phyloP scores from a whole-genome alignment of 2,113 vertebrate genomes.

The Bubalus kerabau region DNA sequence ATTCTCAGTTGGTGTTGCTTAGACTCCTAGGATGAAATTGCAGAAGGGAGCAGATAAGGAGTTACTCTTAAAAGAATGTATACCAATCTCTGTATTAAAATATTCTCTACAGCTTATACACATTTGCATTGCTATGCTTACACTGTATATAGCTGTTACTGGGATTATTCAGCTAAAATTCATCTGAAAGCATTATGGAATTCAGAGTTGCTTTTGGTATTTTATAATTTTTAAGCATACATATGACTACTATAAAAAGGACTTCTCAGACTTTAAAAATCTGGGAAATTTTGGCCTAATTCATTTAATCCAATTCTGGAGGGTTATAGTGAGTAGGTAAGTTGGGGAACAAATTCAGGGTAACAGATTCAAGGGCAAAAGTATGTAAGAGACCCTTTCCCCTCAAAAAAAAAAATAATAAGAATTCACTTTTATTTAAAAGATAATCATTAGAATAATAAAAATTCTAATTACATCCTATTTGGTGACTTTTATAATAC shows the following conservation, averaged over 20 bases:
- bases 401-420: background rate
- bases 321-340: background rate
- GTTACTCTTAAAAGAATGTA: background rate
- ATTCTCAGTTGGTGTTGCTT: background rate
- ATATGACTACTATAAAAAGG: background rate
- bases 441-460: background rate
- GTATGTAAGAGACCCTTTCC: background rate
- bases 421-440: background rate
- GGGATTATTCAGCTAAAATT: constrained; percentile 24
- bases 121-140: background rate
- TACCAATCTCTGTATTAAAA: background rate
- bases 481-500: background rate
- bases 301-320: background rate
- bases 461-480: background rate
- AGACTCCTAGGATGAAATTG: background rate
- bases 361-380: background rate
- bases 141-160: background rate
- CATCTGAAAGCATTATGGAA: background rate
- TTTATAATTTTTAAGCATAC: background rate
- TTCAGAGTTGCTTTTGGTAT: background rate
- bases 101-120: background rate
- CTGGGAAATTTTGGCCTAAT: background rate
- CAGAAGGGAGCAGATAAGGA: background rate
- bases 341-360: background rate
- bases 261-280: background rate